Percentiles rank a stretch among this genome's conserved stretches.
Conservation (phyloP, 2,113 vertebrate species). For the Garra rufa region DNA sequence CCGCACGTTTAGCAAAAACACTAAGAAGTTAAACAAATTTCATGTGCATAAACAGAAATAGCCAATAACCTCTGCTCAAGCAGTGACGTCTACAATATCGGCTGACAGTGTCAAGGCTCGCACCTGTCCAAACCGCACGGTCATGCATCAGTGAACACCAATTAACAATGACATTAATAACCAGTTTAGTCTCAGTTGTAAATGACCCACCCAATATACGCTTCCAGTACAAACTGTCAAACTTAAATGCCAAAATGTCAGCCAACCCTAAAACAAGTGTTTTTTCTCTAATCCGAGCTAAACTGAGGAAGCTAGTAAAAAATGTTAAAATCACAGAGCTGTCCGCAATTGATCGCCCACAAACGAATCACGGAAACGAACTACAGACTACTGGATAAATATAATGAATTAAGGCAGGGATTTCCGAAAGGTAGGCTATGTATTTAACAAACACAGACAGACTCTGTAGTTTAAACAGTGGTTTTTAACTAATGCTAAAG, state of each 20-base stretch:
- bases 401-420: not conserved
- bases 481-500: too few relatives aligned
- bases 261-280: slow-evolving; percentile 13
- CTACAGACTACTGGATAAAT: slow-evolving; percentile 6
- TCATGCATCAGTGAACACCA: slow-evolving; percentile 22
- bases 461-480: too few relatives aligned
- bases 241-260: slow-evolving; percentile 32
- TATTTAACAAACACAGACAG: not conserved
- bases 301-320: slow-evolving; percentile 34
- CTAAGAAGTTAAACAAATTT: slow-evolving; percentile 19
- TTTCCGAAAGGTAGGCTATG: not conserved
- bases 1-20: slow-evolving; percentile 30
- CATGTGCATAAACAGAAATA: slow-evolving; percentile 9
- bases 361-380: slow-evolving; percentile 4
- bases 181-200: slow-evolving; percentile 27
- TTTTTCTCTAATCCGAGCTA: slow-evolving; percentile 16
- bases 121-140: slow-evolving; percentile 34
- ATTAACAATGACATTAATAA: slow-evolving; percentile 46
- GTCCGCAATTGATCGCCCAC: not conserved
- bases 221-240: slow-evolving; percentile 23
- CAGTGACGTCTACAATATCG: slow-evolving; percentile 11
- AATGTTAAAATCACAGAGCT: slow-evolving; percentile 57
- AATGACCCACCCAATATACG: slow-evolving; percentile 27
- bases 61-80: not conserved
- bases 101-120: slow-evolving; percentile 14